Base-by-base conservation (phyloP, 2,797 vertebrate species). In the Eidolon dupreanum region DNA sequence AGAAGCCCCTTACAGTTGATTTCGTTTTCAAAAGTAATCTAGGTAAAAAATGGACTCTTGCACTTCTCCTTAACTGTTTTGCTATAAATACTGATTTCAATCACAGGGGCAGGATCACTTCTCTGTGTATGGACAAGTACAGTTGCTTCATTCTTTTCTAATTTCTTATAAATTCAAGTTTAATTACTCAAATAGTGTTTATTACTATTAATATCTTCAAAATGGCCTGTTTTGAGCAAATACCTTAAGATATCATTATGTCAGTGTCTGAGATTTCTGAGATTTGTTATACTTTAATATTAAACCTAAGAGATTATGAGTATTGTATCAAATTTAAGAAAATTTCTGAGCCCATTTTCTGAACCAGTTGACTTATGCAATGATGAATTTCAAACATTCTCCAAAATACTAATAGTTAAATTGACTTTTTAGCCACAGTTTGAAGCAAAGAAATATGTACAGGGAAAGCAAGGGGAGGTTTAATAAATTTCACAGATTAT, bases 391-490 rank as follows among this genome's bases (percentile, higher is more conserved):
- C 28, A 79, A 88, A 88, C 19, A 24, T 46, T 78, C 33, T 51
- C 57, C 33, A 94, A 41, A 87, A 90, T 49, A 81, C 36, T 79
- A 90, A 73, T 43, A 66, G 22, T 65, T 74, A 94, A 91, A 93
- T 24, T 15, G 41, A 79, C 28, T 71, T 97, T 82, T 75, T 0
- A 85, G 66, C 63, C 6, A 83, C 41, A 20, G 57, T 92, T 38
- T 88, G 59, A 94, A 86, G 33, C 22, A 84, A 88, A 73, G n/a
- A 71, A 92, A 49, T 24, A 86, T 20, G 53, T 66, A 90, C 78
- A 77, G 11, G 19, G 36, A 81, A 93, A 16, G 8, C 31, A 51
- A 66, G 19, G 26, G 28, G 24, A 19, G 82, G 83, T 65, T 46
- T 26, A 88, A 70, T 82, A 77, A 57, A 79, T 19, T 92, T 75